Evolutionary conservation across 2,888 invertebrate species (phyloP).

Genomic region (Andrena hattorfiana): DNA sequence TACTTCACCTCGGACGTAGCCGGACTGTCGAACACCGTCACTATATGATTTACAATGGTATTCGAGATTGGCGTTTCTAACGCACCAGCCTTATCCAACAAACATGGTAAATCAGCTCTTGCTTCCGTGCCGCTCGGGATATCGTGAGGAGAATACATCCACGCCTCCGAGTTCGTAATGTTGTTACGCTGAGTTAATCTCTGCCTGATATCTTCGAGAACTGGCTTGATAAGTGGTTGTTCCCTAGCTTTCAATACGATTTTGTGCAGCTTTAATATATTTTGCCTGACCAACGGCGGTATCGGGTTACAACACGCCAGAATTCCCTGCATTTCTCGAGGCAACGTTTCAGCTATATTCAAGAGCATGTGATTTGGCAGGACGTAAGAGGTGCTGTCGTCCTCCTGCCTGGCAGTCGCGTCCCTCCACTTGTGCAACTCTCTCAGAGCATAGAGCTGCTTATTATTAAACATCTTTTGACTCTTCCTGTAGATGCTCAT

Average conservation of each 20-base stretch:
- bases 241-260: slow-evolving; percentile 90
- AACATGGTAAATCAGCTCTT: slow-evolving; percentile 80
- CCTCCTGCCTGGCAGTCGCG: slow-evolving; percentile 92
- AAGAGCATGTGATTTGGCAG: slow-evolving; percentile 98
- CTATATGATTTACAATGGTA: slow-evolving; percentile 39
- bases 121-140: slow-evolving; percentile 77
- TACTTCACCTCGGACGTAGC: slow-evolving; percentile 73
- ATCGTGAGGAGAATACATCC: slow-evolving; percentile 80
- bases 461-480: slow-evolving; percentile 92
- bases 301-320: slow-evolving; percentile 97
- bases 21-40: slow-evolving; percentile 80
- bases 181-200: slow-evolving; percentile 78
- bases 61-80: background rate
- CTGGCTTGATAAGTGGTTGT: slow-evolving; percentile 87
- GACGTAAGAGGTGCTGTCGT: slow-evolving; percentile 97
- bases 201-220: slow-evolving; percentile 78
- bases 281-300: slow-evolving; percentile 90
- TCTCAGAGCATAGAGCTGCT: slow-evolving; percentile 93
- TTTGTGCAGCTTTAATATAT: slow-evolving; percentile 87
- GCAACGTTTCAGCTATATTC: slow-evolving; percentile 94
- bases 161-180: slow-evolving; percentile 70
- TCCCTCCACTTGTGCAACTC: slow-evolving; percentile 96
- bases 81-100: slow-evolving; percentile 66
- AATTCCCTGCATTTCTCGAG: slow-evolving; percentile 96
- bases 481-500: slow-evolving; percentile 92